Conservation (phyloP, 2,888 invertebrate species). For the Nomada fucata region DNA sequence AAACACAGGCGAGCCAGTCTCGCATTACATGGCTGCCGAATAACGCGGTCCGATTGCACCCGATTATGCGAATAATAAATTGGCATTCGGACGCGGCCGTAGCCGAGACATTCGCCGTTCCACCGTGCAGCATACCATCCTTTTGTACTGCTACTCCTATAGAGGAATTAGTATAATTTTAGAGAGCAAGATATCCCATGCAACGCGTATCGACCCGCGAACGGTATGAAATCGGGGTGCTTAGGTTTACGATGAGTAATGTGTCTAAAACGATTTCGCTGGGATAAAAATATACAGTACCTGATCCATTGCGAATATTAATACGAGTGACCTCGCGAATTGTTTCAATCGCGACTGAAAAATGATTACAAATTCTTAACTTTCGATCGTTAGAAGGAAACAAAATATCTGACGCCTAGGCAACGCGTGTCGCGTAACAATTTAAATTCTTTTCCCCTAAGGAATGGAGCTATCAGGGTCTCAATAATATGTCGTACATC, state of each 20-base stretch:
- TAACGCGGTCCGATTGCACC: conserved; percentile 79
- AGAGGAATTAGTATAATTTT: conserved; percentile 47
- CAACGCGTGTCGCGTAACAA: no score
- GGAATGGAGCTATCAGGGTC: no score
- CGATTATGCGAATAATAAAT: conserved; percentile 82
- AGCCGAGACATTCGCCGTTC: conserved; percentile 64
- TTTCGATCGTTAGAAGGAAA: background rate
- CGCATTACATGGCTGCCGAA: conserved; percentile 77
- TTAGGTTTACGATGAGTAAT: background rate
- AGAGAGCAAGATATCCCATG: background rate
- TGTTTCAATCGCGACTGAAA: background rate
- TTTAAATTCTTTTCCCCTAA: no score
- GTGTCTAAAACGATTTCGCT: background rate
- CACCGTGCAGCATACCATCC: conserved; percentile 38
- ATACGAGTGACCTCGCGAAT: no score
- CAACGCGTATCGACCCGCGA: conserved; percentile 19
- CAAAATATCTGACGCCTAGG: no score
- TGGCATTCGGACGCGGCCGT: conserved; percentile 70
- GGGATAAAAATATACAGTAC: background rate
- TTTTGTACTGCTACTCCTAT: conserved; percentile 40
- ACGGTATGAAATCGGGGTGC: conserved; percentile 6
- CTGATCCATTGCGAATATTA: background rate
- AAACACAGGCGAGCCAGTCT: conserved; percentile 77
- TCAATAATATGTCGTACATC: no score
- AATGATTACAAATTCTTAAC: background rate